These are phyloP conservation scores for Exaiptasia diaphana DNA, from an alignment of 64 coral and sea anemone species.

Conservation along the genomic window DNA sequence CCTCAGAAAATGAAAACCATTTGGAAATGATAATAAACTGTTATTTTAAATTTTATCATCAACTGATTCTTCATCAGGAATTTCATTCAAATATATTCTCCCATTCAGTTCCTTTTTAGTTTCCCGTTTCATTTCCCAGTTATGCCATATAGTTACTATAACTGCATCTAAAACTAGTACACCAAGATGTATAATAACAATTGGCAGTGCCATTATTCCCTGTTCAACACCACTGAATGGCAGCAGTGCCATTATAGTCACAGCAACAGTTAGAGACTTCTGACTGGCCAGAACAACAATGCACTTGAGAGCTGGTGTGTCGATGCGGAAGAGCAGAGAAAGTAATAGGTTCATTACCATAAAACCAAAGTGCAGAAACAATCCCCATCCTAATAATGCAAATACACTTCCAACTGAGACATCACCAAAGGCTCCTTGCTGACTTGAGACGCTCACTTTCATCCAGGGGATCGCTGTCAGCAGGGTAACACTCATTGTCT, in stretches of 20 bases:
- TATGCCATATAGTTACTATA: conserved; percentile 62
- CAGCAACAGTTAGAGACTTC: conserved; percentile 76
- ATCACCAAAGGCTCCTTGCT: conserved; percentile 43
- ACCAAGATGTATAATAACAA: conserved; percentile 76
- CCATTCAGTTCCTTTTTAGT: neutral
- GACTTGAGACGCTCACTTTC: conserved; percentile 91
- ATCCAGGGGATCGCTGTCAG: conserved; percentile 93
- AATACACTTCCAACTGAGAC: conserved; percentile 64
- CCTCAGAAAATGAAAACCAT: no score
- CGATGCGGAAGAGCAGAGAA: conserved; percentile 57
- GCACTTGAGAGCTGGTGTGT: conserved; percentile 46
- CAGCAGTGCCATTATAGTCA: conserved; percentile 71
- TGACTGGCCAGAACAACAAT: conserved; percentile 81
- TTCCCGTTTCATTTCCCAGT: conserved; percentile 12
- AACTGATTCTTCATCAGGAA: no score
- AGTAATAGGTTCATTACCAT: conserved; percentile 40
- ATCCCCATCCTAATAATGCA: conserved; percentile 65
- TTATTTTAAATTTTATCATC: no score
- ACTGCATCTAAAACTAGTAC: conserved; percentile 76
- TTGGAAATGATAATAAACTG: no score
- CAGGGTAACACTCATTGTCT: conserved; percentile 60
- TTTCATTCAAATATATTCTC: no score
- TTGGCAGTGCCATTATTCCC: conserved; percentile 72
- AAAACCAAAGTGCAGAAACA: conserved; percentile 60
- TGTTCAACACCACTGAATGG: conserved; percentile 65